These are phyloP conservation scores for Cotesia vestalis DNA, from an alignment of 1,140 invertebrate genomes.

Conservation along the genomic window DNA sequence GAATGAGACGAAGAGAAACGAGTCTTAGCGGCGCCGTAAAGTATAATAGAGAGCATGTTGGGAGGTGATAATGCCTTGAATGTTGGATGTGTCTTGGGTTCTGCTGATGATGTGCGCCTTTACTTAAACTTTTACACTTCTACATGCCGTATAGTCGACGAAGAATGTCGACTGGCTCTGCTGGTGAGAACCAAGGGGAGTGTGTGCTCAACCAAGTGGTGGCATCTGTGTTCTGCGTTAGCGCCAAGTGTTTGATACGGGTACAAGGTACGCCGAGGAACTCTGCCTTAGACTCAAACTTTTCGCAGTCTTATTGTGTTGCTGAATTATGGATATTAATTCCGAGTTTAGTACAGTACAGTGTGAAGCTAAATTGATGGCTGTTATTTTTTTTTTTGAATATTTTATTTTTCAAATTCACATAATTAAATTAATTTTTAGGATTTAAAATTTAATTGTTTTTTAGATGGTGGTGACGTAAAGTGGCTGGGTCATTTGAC, in stretches of 20 bases:
- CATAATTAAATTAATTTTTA: no score
- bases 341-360: no score
- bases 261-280: constrained; percentile 2
- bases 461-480: not conserved
- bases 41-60: constrained; percentile 29
- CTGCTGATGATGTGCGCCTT: not conserved
- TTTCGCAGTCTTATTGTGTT: not conserved
- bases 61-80: constrained; percentile 40
- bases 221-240: constrained; percentile 48
- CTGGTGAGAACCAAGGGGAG: constrained; percentile 15
- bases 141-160: not conserved
- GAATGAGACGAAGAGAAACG: not conserved
- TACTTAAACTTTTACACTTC: not conserved
- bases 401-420: no score
- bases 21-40: not conserved
- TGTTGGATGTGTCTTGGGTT: not conserved
- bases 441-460: not conserved
- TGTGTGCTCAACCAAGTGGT: constrained; percentile 54
- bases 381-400: no score
- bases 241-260: constrained; percentile 38
- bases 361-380: no score
- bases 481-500: not conserved
- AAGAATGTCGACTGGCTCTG: not conserved
- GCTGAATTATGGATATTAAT: not conserved
- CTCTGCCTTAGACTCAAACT: not conserved